Base-by-base conservation (phyloP, 2,797 vertebrate species). In the Rhabdophis nuchalis region DNA sequence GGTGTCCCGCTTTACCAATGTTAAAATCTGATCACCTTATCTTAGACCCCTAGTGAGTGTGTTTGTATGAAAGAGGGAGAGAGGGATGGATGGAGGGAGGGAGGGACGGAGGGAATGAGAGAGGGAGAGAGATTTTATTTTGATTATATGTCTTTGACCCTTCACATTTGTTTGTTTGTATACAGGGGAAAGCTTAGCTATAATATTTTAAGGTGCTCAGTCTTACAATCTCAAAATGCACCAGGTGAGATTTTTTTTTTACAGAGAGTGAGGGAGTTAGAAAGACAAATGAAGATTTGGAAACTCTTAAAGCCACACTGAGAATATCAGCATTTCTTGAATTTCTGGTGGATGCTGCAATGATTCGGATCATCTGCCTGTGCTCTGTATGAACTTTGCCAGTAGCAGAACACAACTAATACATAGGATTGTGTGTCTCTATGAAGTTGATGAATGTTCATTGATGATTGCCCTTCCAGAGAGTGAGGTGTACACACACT, bases 401-500 rank as follows among this genome's bases (percentile, higher is more conserved):
- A 68, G 53, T 25, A 89, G 85, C 61, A 86, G 86, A 89, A 57
- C 85, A 82, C 52, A 93, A 85, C 87, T 6, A 53, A 90, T 92
- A 92, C 29, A 20, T 72, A 54, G 29, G 52, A 57, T 20, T 14
- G 13, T 36, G 87, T 88, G 85, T 85, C 87, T 64, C 52, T 60
- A 53, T 87, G 57, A 86, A 87, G 87, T 68, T 92, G 87, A 94
- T 58, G 87, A 85, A 92, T 92, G 89, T 87, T 58, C 89, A 87
- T 68, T 86, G 50, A 52, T 85, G 64, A 91, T 72, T 91, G 64
- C 20, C n/a, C n/a, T 88, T 41, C 91, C 46, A 82, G 36, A 91
- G 56, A 61, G 82, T 61, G 77, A 86, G 27, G 61, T 46, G 41
- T 53, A 18, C 41, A 50, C n/a, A 29, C 29, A 61, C 32, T 56